A percentile compares a stretch with the other conserved stretches of the same genome.
These are phyloP conservation scores for Polydrusus pterygomalis DNA, from an alignment of 2,888 invertebrate species.

Conservation along the genomic window DNA sequence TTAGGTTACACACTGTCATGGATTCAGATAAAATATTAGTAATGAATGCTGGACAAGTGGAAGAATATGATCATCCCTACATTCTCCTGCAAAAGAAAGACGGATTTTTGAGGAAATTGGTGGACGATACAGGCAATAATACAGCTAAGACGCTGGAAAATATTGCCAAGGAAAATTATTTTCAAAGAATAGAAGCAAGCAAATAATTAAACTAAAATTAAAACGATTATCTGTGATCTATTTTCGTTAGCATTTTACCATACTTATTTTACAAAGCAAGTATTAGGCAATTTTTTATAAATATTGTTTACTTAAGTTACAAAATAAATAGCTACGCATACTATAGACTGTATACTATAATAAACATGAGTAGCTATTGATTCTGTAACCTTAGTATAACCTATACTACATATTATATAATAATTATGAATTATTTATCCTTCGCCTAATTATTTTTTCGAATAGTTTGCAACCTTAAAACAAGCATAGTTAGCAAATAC, in stretches of 20 bases:
- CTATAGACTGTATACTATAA: no score
- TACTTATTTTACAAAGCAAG: no score
- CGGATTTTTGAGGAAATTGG: slow-evolving; percentile 79
- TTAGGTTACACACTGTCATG: slow-evolving; percentile 86
- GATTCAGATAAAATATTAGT: slow-evolving; percentile 90
- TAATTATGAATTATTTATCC: no score
- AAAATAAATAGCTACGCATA: no score
- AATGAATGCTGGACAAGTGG: slow-evolving; percentile 85
- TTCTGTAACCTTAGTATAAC: no score
- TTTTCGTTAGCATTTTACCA: slow-evolving; percentile 1
- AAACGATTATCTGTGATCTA: slow-evolving; percentile 23
- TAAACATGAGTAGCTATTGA: no score
- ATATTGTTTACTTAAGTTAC: no score
- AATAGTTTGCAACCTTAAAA: no score
- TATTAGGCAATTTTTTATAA: no score
- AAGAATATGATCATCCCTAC: slow-evolving; percentile 87
- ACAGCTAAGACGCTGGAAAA: slow-evolving; percentile 62
- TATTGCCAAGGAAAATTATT: slow-evolving; percentile 62
- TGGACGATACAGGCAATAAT: slow-evolving; percentile 71
- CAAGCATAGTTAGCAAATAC: no score
- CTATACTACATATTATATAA: no score
- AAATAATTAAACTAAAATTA: slow-evolving; percentile 11
- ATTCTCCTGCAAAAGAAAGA: slow-evolving; percentile 77
- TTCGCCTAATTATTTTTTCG: no score
- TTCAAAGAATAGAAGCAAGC: background rate